Base-by-base conservation (phyloP, 2,888 invertebrate species). In the Drosophila suboccidentalis region DNA sequence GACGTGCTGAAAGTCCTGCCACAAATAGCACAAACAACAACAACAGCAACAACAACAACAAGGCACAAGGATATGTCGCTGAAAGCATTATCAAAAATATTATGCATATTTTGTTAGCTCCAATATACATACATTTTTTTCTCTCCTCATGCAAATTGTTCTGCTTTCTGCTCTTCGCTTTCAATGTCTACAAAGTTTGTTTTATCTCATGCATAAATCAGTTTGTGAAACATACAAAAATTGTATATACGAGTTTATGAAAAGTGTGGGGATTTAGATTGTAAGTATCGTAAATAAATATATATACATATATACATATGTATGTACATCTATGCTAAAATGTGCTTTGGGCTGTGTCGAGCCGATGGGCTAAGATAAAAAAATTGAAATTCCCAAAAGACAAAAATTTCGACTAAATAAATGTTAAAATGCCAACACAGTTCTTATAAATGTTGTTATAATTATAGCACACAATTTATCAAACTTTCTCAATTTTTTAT, bases 11-110 rank as follows among this genome's bases (percentile, higher is more conserved):
- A 83, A 73, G 74, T 80, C 75, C 80, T 76, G 63, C 15, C 65
- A 55, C 32, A 58, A 73, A 17, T 41, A 43, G 19, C 63, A 49
- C 19, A 53, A 67, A 4, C 41, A 75, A 43, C 71, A 63, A 8
- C 60, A 70, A 29, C 61, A 58, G n/a, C n/a, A n/a, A 49, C 65
- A 61, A 10, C 47, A 73, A 11, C 69, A 86, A 19, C 54, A 54
- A 13, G 34, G 13, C 29, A n/a, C 55, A 46, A 46, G 74, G 73
- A 89, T 69, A 84, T 80, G 84, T 75, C 82, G 85, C 85, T 85
- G 85, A 89, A 85, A 89, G 87, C 87, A 89, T 85, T 85, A 89
- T 87, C 89, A 89, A 89, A 89, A 89, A 85, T 87, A 89, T 85
- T 85, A 89, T 85, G 85, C 87, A 85, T 85, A 85, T 85, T 89